These are phyloP conservation scores for Metallyticus violacea DNA, from an alignment of 2,888 invertebrate species.

Conservation along the genomic window DNA sequence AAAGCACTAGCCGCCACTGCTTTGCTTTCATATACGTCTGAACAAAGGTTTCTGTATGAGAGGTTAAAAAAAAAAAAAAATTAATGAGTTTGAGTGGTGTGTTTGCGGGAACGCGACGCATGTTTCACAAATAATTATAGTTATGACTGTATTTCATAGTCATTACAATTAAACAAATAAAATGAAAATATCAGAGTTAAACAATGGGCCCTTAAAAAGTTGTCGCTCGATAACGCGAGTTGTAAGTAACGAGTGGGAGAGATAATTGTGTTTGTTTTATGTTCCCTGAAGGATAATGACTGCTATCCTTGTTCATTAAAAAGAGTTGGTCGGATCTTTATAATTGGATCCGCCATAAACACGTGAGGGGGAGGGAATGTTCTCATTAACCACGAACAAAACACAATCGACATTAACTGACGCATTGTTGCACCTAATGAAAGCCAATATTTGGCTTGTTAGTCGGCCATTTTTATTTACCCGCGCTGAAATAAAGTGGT, in stretches of 20 bases:
- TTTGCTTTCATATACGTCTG: too few species aligned
- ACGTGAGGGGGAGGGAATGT: too few species aligned
- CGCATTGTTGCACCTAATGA: background rate
- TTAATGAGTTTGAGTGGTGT: too few species aligned
- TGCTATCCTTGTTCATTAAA: background rate
- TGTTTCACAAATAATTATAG: too few species aligned
- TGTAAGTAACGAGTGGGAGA: background rate
- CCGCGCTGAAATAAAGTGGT: background rate
- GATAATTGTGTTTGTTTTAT: background rate
- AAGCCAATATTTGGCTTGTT: background rate
- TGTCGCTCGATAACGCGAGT: too few species aligned
- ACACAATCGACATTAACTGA: background rate
- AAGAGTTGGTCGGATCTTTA: background rate
- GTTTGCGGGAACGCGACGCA: too few species aligned
- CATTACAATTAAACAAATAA: background rate
- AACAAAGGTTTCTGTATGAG: too few species aligned
- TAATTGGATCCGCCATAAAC: background rate
- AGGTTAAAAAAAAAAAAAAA: too few species aligned
- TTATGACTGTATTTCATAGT: background rate
- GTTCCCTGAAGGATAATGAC: background rate
- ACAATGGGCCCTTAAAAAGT: too few species aligned
- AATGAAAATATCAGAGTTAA: background rate
- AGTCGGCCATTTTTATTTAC: background rate
- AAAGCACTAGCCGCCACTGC: too few species aligned
- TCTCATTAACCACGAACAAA: background rate